Base-by-base conservation (phyloP, 2,797 vertebrate species). In the Xiphophorus birchmanni region DNA sequence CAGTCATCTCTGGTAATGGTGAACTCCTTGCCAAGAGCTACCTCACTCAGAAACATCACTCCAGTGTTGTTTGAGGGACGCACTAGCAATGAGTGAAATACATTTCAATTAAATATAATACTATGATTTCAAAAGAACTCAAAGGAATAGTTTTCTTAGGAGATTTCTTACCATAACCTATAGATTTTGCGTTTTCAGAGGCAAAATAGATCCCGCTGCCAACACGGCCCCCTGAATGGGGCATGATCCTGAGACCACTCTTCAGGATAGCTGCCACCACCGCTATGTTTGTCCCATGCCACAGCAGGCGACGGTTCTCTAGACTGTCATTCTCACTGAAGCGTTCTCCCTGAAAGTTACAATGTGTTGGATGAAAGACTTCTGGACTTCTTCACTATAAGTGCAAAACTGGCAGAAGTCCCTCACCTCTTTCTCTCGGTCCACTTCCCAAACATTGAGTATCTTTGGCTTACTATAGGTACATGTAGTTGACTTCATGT, bases 161-260 rank as follows among this genome's bases (percentile, higher is more conserved):
- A 44, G 23, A 29, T 3, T n/a, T 5, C 95, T 97, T 87, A 99
- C 98, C 97, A 0, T 98, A 98, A 84, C 78, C 0, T 0, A 96
- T 96, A 17, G 97, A 99, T 90, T 98, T 99, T 79, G 86, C 83
- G 91, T 97, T 98, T 95, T 99, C 98, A 0, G 97, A 99, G 54
- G 98, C 96, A 0, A 99, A 99, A 92, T 98, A 99, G 86, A 99
- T 97, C n/a, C 98, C 98, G 2, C 90, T 87, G 78, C 98, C 98
- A 32, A 98, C 97, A 0, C 96, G 95, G 1, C 98, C 97, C 0
- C 98, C 97, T 0, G 97, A 98, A 81, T 99, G 97, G 0, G 98
- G 97, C 98, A 98, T 98, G 87, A 99, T 98, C 75, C 96, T 95
- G 78, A 99, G 95, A 0, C 98, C 97, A 0, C 95, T 97, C 94